Percentiles rank a stretch among this genome's conserved stretches.
Conservation (phyloP, 2,797 vertebrate genomes). For the Decapterus maruadsi region DNA sequence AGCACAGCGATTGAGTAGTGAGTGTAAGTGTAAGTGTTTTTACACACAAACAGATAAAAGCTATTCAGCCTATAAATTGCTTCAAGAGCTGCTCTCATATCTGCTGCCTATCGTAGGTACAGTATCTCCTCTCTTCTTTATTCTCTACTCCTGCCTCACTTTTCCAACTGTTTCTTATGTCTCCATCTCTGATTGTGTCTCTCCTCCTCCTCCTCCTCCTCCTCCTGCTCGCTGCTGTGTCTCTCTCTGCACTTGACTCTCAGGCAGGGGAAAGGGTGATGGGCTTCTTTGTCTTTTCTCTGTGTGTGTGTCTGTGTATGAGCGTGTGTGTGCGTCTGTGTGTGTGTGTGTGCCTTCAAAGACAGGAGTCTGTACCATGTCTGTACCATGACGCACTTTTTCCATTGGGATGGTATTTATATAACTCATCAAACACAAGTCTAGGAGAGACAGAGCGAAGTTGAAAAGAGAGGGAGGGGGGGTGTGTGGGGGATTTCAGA, state of each 20-base stretch:
- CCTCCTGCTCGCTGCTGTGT: background rate
- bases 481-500: conserved; percentile 53
- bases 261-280: conserved; percentile 25
- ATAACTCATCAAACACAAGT: conserved; percentile 82
- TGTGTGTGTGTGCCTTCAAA: conserved; percentile 49
- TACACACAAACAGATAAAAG: background rate
- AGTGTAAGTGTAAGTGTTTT: background rate
- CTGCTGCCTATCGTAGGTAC: background rate
- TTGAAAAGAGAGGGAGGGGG: conserved; percentile 32
- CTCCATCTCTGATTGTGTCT: conserved; percentile 7
- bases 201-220: conserved; percentile 6
- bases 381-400: conserved; percentile 84
- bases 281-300: conserved; percentile 36
- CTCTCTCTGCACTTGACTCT: conserved; percentile 58
- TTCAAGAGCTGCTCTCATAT: background rate
- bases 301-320: conserved; percentile 10
- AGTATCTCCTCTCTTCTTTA: background rate
- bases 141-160: background rate
- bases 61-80: background rate
- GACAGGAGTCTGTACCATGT: conserved; percentile 81
- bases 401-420: conserved; percentile 86
- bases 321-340: conserved; percentile 18
- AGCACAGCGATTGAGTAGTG: background rate
- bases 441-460: conserved; percentile 64
- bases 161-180: conserved; percentile 8